Conservation (phyloP, 2,797 vertebrate species). For the Podargus strigoides region DNA sequence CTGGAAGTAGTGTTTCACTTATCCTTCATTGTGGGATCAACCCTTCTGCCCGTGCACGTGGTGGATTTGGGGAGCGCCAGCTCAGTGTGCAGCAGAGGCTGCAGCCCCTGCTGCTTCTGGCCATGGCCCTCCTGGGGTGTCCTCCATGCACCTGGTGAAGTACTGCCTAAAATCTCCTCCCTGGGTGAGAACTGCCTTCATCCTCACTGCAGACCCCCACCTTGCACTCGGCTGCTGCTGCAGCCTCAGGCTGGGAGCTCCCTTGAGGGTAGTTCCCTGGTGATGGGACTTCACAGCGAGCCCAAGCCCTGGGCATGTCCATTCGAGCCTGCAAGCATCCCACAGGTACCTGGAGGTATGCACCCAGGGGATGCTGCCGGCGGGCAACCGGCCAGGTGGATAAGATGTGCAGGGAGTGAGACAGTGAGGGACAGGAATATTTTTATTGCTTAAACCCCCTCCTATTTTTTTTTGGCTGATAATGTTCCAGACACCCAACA, state of each 20-base stretch:
- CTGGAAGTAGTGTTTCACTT: neutral
- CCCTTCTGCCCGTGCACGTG: neutral
- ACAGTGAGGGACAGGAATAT: neutral
- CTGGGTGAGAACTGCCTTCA: neutral
- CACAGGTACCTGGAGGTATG: rapidly evolving
- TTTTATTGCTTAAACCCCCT: neutral
- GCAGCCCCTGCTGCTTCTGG: rapidly evolving
- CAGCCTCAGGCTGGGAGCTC: neutral
- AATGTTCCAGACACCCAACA: neutral
- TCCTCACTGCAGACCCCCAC: neutral
- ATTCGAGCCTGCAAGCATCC: neutral
- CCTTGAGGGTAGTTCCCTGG: rapidly evolving
- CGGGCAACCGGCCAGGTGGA: neutral
- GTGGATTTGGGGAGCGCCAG: neutral
- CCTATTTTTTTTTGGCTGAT: neutral
- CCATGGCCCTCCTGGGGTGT: neutral
- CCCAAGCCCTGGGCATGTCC: neutral
- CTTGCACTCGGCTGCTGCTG: neutral
- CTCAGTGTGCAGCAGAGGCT: neutral
- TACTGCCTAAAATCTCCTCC: rapidly evolving
- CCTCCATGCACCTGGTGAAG: neutral
- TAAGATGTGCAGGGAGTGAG: neutral
- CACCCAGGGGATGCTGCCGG: neutral
- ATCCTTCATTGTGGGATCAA: neutral
- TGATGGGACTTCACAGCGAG: rapidly evolving